Evolutionary conservation across 2,888 invertebrate species (phyloP), one percentile per base, ranked within the genome.

Genomic region (Sminthurinus aureus): DNA sequence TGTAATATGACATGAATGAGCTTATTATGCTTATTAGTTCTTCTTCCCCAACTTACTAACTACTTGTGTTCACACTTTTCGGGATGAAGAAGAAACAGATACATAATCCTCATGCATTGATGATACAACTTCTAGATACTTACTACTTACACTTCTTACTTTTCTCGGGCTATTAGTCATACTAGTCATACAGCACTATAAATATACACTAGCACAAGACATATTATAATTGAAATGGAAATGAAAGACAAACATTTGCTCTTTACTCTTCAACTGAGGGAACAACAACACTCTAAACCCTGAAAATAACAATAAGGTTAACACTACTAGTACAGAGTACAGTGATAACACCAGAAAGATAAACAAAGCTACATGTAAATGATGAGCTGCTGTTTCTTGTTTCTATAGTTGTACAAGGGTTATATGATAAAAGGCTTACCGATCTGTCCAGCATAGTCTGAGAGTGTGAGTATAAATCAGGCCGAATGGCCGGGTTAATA

Each of bases 401-500:
- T 58, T 58, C 15, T 58, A 15, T 58, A 6, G 58, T 58, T 58
- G 69, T 69, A 20, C n/a, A 20, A 22, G 69, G 0, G 2, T 74
- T 6, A 15, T 50, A 58, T 22, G 58, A 9, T 50, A 26, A 26
- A 67, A 26, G 75, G 83, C 88, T 88, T 87, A 88, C 88, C 87
- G 87, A 81, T 87, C 87, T 85, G 58, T 88, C 88, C 69, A 87
- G 86, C 52, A 87, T 86, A 84, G 69, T 82, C 67, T 84, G 87
- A 20, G 87, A 85, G 82, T 87, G 87, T 77, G 87, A 85, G 84
- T 88, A 87, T 78, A 88, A 85, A 84, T 88, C 87, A 64, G 88
- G 87, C 85, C 88, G 85, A 81, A 88, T 86, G 82, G 87, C 88
- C 84, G 88, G 88, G 79, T 85, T 87, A 81, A 88, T 88, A 75